Percentiles rank a stretch among this genome's conserved stretches.
Conservation (phyloP, 2,888 invertebrate genomes). For the Mesoligia furuncula region DNA sequence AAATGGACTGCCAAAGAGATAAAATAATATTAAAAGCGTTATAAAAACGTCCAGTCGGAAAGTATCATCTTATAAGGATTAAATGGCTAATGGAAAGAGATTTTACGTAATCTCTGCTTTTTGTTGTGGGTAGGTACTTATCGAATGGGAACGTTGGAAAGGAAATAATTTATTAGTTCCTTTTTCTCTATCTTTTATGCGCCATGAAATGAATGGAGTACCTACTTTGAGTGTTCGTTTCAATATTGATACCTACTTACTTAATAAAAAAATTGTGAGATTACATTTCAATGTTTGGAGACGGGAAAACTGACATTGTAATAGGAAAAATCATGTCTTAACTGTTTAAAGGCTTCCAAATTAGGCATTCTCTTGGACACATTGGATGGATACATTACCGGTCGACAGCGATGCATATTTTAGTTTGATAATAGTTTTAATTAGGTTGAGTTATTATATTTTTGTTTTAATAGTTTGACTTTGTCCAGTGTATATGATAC, state of each 20-base stretch:
- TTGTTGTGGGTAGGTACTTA: constrained; percentile 56
- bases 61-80: constrained; percentile 72
- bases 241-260: background rate
- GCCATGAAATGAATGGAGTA: constrained; percentile 18
- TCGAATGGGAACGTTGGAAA: constrained; percentile 43
- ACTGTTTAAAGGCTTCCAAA: background rate
- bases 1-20: constrained; percentile 32
- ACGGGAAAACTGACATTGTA: background rate
- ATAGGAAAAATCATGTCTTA: background rate
- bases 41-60: constrained; percentile 62
- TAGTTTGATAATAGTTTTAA: background rate
- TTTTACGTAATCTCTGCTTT: constrained; percentile 63
- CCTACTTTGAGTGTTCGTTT: background rate
- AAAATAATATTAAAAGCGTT: constrained; percentile 66
- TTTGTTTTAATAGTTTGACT: too few species aligned
- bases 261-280: background rate
- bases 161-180: constrained; percentile 29
- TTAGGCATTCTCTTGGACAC: background rate
- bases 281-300: background rate
- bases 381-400: too few species aligned
- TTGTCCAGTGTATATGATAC: too few species aligned
- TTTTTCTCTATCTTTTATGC: constrained; percentile 19
- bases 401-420: background rate
- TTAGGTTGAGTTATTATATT: background rate
- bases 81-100: constrained; percentile 74